phyloP scores from a whole-genome alignment of 2,888 invertebrate genomes.

The Lumbricus terrestris region DNA sequence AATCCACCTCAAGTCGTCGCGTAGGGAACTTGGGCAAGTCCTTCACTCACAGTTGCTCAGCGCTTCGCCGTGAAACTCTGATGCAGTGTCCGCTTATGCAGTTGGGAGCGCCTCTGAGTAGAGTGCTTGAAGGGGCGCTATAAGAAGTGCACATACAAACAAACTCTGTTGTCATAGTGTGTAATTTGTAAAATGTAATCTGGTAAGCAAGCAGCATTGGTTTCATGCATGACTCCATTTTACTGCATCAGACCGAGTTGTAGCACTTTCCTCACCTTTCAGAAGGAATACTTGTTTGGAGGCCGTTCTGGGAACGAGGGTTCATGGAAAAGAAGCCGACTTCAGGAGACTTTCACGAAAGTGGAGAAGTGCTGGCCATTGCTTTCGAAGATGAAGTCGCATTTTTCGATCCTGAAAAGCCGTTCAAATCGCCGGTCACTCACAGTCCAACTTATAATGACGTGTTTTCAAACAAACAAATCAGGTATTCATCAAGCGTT shows the following conservation, averaged over 20 bases:
- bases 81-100: no score
- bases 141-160: no score
- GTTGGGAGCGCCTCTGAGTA: no score
- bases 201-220: not conserved
- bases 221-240: not conserved
- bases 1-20: no score
- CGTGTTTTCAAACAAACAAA: not conserved
- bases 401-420: not conserved
- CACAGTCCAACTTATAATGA: conserved; percentile 3
- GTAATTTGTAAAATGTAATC: not conserved
- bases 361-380: conserved; percentile 75
- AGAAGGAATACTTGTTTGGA: conserved; percentile 63
- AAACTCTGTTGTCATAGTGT: no score
- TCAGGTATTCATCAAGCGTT: not conserved
- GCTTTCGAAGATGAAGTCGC: conserved; percentile 65
- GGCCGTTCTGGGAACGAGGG: conserved; percentile 68
- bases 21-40: no score
- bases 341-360: conserved; percentile 70
- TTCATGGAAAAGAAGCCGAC: conserved; percentile 67
- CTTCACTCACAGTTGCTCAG: no score
- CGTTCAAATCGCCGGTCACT: not conserved
- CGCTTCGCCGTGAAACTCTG: no score
- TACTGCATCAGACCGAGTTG: not conserved
- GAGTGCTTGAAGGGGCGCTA: no score
- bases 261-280: conserved; percentile 44